Evolutionary conservation across 2,797 vertebrate genomes (phyloP).

Genomic region (Oceanodroma leucorhoa): DNA sequence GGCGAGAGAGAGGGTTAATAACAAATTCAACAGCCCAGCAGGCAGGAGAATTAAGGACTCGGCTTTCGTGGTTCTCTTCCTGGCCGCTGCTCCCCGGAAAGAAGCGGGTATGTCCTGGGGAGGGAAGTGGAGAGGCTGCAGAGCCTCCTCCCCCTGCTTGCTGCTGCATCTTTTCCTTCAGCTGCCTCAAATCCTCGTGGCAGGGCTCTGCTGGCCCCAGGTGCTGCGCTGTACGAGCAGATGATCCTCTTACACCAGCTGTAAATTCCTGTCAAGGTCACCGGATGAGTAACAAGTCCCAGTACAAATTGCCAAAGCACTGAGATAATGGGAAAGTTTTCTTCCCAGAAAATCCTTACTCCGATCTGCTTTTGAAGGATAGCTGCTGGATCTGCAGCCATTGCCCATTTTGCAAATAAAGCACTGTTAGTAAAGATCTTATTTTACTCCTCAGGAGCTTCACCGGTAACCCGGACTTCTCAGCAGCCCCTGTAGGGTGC

Average conservation of each 20-base stretch:
- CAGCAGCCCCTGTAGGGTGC: neutral
- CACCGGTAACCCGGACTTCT: neutral
- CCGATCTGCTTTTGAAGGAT: neutral
- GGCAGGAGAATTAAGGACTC: neutral
- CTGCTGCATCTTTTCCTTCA: neutral
- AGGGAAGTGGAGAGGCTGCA: neutral
- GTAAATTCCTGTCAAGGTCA: constrained; percentile 6
- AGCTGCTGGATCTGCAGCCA: neutral
- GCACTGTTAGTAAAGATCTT: neutral
- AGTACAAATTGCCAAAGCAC: neutral
- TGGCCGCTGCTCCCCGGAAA: neutral
- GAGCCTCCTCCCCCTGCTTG: neutral
- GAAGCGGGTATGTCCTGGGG: neutral
- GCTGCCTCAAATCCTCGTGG: constrained; percentile 53
- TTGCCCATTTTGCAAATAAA: neutral
- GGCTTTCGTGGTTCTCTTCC: neutral
- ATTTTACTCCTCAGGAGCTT: neutral
- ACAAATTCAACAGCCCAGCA: neutral
- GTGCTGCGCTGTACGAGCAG: constrained; percentile 77
- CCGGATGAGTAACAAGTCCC: neutral
- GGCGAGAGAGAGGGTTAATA: neutral
- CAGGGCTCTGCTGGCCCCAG: constrained; percentile 77
- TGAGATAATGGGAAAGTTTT: constrained; percentile 11
- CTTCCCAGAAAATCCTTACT: neutral
- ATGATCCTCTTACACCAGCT: constrained; percentile 73